Base-by-base conservation (phyloP, 2,113 vertebrate genomes). In the Clarias macrocephalus region DNA sequence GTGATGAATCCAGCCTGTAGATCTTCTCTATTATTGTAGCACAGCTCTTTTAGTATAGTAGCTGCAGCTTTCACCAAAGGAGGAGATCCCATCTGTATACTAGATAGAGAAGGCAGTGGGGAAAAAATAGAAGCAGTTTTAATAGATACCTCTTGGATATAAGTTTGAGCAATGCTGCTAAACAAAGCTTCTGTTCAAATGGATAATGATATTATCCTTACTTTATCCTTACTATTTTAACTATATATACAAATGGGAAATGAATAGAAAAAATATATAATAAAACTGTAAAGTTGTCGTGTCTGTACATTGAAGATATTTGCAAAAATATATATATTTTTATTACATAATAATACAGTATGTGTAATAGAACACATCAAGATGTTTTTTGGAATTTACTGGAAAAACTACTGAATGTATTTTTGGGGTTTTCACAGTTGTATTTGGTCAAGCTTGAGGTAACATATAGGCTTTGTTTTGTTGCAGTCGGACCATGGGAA, bases 1-100 rank as follows among this genome's bases (percentile, higher is more conserved):
- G 93, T 94, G 13, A 96, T 80, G 91, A 96, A 95, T 18, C 95
- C 94, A 1, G 95, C 95, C 88, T 93, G 90, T 10, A 96, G 91
- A 84, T 96, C 95, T 0, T 96, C 95, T 1, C 65, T 94, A 87
- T 95, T 92, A 19, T 88, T 88, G 88, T 95, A 96, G 84, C 94
- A 95, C 42, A 95, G 90, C 0, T 95, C 93, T 83, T 84, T 93
- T 75, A 96, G 59, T 16, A 95, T 87, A 0, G 94, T 92, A 0
- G 95, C 95, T 73, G 95, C 95, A 16, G 95, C 91, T 0, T 93
- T 92, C 33, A 96, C 95, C 85, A 65, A 92, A 0, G 95, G 95
- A 70, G 92, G 92, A 0, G 82, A 85, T 75, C 93, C 95, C 94
- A 95, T 95, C 92, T 96, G 94, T 25, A 95, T 80, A 84, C 95